These are phyloP conservation scores for Acanthurus leucopareius DNA, from an alignment of 2,797 vertebrate species.

Conservation along the genomic window DNA sequence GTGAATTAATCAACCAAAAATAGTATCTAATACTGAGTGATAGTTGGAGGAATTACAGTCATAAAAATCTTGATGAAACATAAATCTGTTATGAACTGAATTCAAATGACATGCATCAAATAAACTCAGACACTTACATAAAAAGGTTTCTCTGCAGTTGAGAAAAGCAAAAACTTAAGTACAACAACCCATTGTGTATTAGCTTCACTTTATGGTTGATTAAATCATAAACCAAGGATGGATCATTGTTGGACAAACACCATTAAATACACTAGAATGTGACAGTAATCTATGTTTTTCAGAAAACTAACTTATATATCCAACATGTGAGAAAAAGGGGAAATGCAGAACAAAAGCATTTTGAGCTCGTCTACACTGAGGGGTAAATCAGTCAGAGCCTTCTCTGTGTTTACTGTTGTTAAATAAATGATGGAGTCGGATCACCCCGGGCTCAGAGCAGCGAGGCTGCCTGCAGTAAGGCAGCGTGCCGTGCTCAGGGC, in stretches of 20 bases:
- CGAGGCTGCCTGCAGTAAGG: constrained; percentile 55
- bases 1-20: neutral
- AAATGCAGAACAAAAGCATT: constrained; percentile 26
- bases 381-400: constrained; percentile 53
- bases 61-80: neutral
- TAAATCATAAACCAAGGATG: constrained; percentile 12
- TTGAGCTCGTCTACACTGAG: constrained; percentile 17
- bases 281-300: neutral
- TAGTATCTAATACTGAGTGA: constrained; percentile 19
- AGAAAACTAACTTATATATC: constrained; percentile 11
- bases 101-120: constrained; percentile 6
- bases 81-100: neutral
- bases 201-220: neutral
- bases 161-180: constrained; percentile 19
- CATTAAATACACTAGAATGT: neutral
- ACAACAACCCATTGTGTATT: constrained; percentile 11
- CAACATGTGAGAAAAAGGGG: neutral
- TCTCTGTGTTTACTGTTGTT: constrained; percentile 64
- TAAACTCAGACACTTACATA: neutral
- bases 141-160: constrained; percentile 17
- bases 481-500: constrained; percentile 39
- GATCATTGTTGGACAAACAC: constrained; percentile 8
- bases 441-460: constrained; percentile 45
- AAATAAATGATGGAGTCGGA: constrained; percentile 70
- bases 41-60: constrained; percentile 18